These are phyloP conservation scores for Minunthozetes semirufus DNA, from an alignment of 2,888 invertebrate genomes.

Conservation along the genomic window DNA sequence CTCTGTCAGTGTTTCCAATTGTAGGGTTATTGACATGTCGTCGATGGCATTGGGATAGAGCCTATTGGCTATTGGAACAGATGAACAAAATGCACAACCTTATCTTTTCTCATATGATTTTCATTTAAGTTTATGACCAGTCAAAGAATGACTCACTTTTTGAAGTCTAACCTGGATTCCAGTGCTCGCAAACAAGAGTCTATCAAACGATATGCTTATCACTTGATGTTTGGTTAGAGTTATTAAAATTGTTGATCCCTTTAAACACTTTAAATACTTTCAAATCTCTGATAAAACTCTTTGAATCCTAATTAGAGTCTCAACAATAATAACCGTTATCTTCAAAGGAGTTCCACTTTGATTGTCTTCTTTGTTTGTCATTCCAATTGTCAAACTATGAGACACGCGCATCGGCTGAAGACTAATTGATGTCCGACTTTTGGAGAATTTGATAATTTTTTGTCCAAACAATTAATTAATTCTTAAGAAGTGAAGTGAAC, in stretches of 20 bases:
- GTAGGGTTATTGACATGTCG: constrained; percentile 23
- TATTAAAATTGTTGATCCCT: neutral
- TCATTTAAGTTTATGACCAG: neutral
- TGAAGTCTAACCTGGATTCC: neutral
- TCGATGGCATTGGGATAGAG: neutral
- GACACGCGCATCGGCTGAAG: too few relatives aligned
- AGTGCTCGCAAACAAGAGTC: too few relatives aligned
- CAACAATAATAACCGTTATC: neutral
- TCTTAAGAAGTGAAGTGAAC: too few relatives aligned
- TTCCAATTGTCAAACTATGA: neutral
- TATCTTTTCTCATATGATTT: constrained; percentile 22
- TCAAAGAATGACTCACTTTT: neutral
- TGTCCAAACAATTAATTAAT: too few relatives aligned
- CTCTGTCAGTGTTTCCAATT: neutral
- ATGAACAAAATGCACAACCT: neutral
- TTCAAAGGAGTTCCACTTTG: neutral
- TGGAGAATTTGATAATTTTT: too few relatives aligned
- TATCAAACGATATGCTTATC: neutral
- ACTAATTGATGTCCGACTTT: too few relatives aligned
- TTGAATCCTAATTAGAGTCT: neutral
- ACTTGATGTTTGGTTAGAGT: neutral
- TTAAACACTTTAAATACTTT: neutral
- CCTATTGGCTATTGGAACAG: neutral
- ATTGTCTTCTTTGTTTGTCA: too few relatives aligned
- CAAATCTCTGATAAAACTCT: neutral